Evolutionary conservation across 2,113 vertebrate species (phyloP), one percentile per base, ranked within the genome.

Genomic region (Chaetodon auriga): DNA sequence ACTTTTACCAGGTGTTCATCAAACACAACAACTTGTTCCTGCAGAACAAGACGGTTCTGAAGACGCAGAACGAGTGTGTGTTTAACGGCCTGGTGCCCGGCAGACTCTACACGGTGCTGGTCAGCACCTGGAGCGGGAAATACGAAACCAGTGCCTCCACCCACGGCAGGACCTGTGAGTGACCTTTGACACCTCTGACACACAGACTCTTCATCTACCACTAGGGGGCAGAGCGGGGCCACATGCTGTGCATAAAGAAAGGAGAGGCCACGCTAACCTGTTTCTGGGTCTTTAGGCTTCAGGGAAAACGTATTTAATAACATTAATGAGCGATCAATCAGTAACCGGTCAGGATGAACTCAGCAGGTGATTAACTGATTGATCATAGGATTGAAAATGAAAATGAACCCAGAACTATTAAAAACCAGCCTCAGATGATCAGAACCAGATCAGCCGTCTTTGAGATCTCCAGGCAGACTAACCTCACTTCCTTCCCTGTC

Each of bases 91-190:
- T 99, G 54, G 94, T 97, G 58, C 97, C 98, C 0, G 98, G 98
- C 41, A 93, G 98, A 51, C 95, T 98, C 57, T 99, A 99, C 93
- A 98, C 97, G 0, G 92, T 99, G 63, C 96, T 95, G 0, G 96
- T 99, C 74, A 97, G 91, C 90, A 99, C 97, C 23, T 95, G 90
- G 87, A 99, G 98, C 66, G 98, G 98, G 43, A 95, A 94, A 18
- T 98, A 98, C 0, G 95, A 97, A 90, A 95, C 96, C 83, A 97
- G 94, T 35, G 88, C 95, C 57, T 96, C 96, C 63, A 95, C 96
- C 46, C 96, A 96, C 13, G 97, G 97, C 19, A 94, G 97, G 83
- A 99, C 98, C 82, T 95, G 98, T 99, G 95, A 96, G 98, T 96
- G n/a, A 71, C 35, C 45, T 48, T 4, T 63, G 15, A 71, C 48